phyloP scores from a whole-genome alignment of 2,888 invertebrate species.

The Hedychridium roseum region DNA sequence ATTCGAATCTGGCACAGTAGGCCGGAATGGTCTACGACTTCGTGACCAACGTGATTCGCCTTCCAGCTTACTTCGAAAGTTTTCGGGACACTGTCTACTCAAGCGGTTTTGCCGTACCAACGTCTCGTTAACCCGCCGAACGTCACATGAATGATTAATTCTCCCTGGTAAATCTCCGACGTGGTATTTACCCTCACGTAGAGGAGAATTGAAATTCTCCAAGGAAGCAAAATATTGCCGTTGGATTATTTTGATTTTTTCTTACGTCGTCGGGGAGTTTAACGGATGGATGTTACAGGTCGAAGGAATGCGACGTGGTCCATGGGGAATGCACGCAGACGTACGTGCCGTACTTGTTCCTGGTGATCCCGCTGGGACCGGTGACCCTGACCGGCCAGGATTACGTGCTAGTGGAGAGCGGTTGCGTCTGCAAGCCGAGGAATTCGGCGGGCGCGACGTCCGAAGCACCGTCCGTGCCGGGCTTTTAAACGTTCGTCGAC shows the following conservation, averaged over 20 bases:
- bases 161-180: too few species aligned
- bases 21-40: slow-evolving; percentile 19
- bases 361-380: slow-evolving; percentile 89
- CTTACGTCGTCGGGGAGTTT: too few species aligned
- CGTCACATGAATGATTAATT: too few species aligned
- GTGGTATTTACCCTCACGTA: too few species aligned
- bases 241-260: too few species aligned
- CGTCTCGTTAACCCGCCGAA: too few species aligned
- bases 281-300: slow-evolving; percentile 76
- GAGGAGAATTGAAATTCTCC: too few species aligned
- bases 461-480: slow-evolving; percentile 50
- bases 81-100: not conserved
- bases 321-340: slow-evolving; percentile 92
- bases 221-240: too few species aligned
- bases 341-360: slow-evolving; percentile 88
- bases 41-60: slow-evolving; percentile 15
- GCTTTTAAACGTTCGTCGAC: slow-evolving; percentile 42
- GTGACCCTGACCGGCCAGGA: slow-evolving; percentile 92
- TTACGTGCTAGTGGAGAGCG: slow-evolving; percentile 93
- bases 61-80: slow-evolving; percentile 23
- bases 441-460: slow-evolving; percentile 50
- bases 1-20: slow-evolving; percentile 38
- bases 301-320: slow-evolving; percentile 86
- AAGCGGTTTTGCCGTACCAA: too few species aligned
- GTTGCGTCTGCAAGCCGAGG: slow-evolving; percentile 86